Evolutionary conservation across 2,113 vertebrate genomes (phyloP).

Genomic region (Sylvietta virens): DNA sequence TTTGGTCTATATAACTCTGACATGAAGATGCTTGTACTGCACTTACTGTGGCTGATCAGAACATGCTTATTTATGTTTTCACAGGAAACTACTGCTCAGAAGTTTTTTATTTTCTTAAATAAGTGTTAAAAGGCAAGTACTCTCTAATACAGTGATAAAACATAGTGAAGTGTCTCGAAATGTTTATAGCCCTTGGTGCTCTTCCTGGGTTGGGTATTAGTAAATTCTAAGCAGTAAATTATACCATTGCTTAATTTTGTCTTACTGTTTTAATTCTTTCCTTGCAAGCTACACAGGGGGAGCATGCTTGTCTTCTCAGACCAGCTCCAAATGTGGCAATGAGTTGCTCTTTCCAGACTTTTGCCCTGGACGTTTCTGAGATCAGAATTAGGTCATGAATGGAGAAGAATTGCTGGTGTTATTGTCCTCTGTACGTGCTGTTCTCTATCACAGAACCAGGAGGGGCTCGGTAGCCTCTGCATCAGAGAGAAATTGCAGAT

Average conservation of each 20-base stretch:
- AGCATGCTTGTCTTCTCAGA: not conserved
- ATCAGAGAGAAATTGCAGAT: not conserved
- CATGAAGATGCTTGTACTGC: not conserved
- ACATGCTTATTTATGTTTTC: constrained; percentile 14
- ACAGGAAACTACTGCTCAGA: constrained; percentile 18
- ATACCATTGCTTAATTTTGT: constrained; percentile 45
- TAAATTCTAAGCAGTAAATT: constrained; percentile 54
- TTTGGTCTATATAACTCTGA: not conserved
- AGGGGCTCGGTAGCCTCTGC: not conserved
- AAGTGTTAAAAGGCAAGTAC: constrained; percentile 52
- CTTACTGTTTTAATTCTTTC: constrained; percentile 32
- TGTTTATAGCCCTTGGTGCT: constrained; percentile 56
- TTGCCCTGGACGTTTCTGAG: not conserved
- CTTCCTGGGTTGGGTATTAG: constrained; percentile 52
- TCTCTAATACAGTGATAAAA: constrained; percentile 58
- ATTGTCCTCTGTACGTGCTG: not conserved
- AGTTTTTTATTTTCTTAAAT: constrained; percentile 60
- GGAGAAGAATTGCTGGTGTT: not conserved
- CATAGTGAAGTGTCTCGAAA: constrained; percentile 36
- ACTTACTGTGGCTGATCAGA: not conserved
- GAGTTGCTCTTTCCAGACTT: not conserved
- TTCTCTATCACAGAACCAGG: not conserved
- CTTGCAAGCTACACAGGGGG: not conserved
- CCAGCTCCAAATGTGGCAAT: not conserved
- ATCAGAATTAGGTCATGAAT: not conserved